These are phyloP conservation scores for Drosophila pseudoananassae DNA, from an alignment of 1,140 invertebrate species.

Conservation along the genomic window DNA sequence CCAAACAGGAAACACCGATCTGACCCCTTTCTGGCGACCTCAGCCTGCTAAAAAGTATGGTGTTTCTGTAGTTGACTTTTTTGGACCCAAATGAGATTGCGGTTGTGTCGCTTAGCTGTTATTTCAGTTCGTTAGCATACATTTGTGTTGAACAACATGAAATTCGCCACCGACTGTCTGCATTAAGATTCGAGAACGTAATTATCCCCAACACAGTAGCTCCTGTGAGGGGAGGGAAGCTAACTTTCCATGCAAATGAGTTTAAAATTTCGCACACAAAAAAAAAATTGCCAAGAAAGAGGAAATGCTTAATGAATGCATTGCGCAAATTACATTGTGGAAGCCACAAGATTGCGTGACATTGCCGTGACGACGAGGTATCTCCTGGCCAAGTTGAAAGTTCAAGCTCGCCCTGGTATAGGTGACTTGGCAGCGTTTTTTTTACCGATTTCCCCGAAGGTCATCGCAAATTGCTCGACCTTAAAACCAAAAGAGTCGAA, in stretches of 20 bases:
- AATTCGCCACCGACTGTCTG: constrained; percentile 23
- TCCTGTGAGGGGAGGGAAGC: constrained; percentile 10
- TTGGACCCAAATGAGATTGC: constrained; percentile 37
- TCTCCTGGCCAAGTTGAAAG: constrained; percentile 33
- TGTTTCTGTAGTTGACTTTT: neutral
- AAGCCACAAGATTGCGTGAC: constrained; percentile 44
- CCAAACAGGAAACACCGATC: constrained; percentile 15
- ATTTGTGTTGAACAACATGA: constrained; percentile 30
- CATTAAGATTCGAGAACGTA: constrained; percentile 47
- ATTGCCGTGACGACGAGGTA: constrained; percentile 10
- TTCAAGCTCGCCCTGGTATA: constrained; percentile 7
- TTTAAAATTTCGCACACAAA: constrained; percentile 41
- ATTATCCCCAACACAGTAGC: constrained; percentile 29
- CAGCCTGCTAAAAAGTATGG: neutral
- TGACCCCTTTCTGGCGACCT: constrained; percentile 18
- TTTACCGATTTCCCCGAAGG: constrained; percentile 15
- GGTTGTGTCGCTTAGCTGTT: constrained; percentile 40
- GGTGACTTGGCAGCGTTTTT: constrained; percentile 14
- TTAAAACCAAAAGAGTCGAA: constrained; percentile 13
- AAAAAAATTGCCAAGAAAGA: constrained; percentile 7
- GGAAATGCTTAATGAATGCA: constrained; percentile 60
- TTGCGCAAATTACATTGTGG: constrained; percentile 48
- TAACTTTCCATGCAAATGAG: constrained; percentile 59
- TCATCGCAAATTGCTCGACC: constrained; percentile 22
- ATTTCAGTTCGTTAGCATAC: constrained; percentile 49